These are phyloP conservation scores for Orius laevigatus DNA, from an alignment of 1,140 invertebrate species.

Conservation along the genomic window DNA sequence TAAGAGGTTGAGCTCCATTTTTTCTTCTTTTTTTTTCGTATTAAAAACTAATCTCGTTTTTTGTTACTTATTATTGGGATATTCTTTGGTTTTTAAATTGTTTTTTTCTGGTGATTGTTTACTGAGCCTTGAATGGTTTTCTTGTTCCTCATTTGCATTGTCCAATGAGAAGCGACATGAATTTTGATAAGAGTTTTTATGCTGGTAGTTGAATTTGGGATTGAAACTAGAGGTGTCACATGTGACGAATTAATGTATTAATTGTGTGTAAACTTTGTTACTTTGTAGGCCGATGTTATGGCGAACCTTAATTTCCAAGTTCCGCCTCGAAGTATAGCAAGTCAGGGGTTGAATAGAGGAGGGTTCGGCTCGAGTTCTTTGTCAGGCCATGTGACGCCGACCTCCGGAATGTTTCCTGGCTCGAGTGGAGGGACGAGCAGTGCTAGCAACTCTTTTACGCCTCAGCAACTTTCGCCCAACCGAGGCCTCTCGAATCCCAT, in stretches of 20 bases:
- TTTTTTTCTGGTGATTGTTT: background rate
- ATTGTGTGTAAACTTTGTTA: background rate
- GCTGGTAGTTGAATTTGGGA: too few relatives aligned
- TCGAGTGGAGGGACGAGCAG: constrained; percentile 34
- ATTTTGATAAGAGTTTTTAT: too few relatives aligned
- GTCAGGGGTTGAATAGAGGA: constrained; percentile 41
- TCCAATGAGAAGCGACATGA: too few relatives aligned
- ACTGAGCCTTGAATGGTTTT: too few relatives aligned
- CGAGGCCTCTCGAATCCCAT: constrained; percentile 22
- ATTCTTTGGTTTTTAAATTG: background rate
- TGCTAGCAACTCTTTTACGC: constrained; percentile 31
- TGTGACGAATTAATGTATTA: background rate
- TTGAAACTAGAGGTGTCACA: too few relatives aligned
- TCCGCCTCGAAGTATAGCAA: constrained; percentile 29
- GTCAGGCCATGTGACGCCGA: constrained; percentile 54
- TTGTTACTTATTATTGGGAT: too few relatives aligned
- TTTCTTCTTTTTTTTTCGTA: too few relatives aligned
- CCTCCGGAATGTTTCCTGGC: constrained; percentile 41
- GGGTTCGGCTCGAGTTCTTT: constrained; percentile 38
- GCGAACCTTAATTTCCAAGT: constrained; percentile 70
- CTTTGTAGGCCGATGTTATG: constrained; percentile 35
- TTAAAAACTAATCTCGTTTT: too few relatives aligned
- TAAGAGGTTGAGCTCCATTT: too few relatives aligned
- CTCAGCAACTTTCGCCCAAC: constrained; percentile 43
- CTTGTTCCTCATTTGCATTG: too few relatives aligned